Conservation (phyloP, 2,113 vertebrate genomes). For the Notothenia coriiceps region DNA sequence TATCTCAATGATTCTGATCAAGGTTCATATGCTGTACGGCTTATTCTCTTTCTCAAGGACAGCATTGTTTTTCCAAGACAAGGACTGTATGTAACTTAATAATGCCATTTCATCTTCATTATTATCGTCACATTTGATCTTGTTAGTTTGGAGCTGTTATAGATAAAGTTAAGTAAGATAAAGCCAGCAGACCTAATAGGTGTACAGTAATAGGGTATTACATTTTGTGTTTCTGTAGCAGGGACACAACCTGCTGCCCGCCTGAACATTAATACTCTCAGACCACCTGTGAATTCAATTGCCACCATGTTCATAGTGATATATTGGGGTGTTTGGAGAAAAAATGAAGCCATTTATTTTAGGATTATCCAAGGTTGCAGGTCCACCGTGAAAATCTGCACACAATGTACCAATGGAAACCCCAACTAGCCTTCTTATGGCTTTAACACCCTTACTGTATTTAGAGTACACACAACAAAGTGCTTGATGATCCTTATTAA, state of each 20-base stretch:
- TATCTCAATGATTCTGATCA: no score
- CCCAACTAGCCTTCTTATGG: no score
- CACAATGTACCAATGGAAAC: background rate
- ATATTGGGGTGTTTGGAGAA: constrained; percentile 35
- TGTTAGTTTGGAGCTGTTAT: background rate
- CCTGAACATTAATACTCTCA: constrained; percentile 38
- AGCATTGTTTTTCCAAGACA: background rate
- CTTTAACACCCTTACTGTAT: no score
- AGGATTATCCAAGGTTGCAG: background rate
- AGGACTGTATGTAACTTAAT: background rate
- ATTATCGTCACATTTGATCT: constrained; percentile 1
- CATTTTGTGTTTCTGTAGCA: constrained; percentile 7
- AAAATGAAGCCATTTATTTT: constrained; percentile 47
- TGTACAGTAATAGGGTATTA: constrained; percentile 2
- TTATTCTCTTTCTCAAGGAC: background rate
- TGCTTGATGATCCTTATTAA: background rate
- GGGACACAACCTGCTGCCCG: constrained; percentile 19
- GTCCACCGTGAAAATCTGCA: constrained; percentile 27
- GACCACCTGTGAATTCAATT: constrained; percentile 53
- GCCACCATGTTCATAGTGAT: constrained; percentile 37
- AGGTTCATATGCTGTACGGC: background rate
- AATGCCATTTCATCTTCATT: background rate
- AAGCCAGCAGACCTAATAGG: background rate
- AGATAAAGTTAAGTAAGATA: background rate
- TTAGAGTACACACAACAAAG: background rate